A percentile compares a stretch with the other conserved stretches of the same genome.
These are phyloP conservation scores for Halcyon smyrnensis DNA, from an alignment of 2,797 vertebrate species.

Conservation along the genomic window DNA sequence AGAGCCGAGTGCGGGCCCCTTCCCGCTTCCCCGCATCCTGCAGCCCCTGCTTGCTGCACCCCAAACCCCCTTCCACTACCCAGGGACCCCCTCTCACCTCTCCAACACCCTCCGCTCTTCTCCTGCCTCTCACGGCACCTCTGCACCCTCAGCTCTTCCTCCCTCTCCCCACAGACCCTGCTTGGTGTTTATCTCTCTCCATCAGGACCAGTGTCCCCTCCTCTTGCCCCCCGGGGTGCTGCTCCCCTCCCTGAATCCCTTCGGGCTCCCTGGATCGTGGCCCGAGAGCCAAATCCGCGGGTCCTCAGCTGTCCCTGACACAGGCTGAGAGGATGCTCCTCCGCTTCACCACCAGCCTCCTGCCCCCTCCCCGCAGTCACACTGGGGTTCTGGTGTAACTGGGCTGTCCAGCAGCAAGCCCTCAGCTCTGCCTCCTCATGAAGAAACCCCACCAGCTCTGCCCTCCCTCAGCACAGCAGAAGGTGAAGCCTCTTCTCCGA, in stretches of 20 bases:
- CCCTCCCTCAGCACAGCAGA: background rate
- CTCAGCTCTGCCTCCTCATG: background rate
- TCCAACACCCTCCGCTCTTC: fast-evolving
- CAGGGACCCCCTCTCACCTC: background rate
- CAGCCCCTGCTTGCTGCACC: no score
- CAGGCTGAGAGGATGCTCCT: background rate
- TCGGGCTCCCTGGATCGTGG: background rate
- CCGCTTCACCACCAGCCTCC: background rate
- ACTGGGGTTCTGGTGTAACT: fast-evolving
- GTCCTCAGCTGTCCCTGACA: background rate
- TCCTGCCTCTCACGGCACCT: background rate
- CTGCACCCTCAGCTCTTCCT: background rate
- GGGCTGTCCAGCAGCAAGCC: background rate
- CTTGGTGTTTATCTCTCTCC: background rate
- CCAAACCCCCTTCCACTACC: no score
- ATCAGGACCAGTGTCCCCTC: fast-evolving
- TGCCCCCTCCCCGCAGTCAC: background rate
- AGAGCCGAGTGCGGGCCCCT: no score
- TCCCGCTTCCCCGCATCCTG: no score
- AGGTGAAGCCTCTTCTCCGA: background rate
- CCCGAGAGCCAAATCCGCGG: no score
- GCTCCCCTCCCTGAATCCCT: background rate
- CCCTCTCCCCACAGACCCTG: fast-evolving
- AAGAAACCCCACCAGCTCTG: background rate
- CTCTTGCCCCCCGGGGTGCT: background rate